These are phyloP conservation scores for Corythaeola cristata DNA, from an alignment of 2,113 vertebrate species.

Conservation along the genomic window DNA sequence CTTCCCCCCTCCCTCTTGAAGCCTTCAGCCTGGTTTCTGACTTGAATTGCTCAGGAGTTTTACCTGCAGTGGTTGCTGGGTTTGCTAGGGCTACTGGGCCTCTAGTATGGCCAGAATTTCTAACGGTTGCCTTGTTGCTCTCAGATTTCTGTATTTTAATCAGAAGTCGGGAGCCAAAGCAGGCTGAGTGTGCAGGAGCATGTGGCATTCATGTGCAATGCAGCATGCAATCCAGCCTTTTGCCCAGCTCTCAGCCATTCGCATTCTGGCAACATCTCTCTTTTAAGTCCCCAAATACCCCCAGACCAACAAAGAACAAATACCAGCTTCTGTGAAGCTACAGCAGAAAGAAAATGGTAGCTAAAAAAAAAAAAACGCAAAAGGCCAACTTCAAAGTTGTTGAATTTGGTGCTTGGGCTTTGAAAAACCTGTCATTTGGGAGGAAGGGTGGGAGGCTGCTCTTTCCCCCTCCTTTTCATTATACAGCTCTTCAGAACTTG, in stretches of 20 bases:
- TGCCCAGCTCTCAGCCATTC: not conserved
- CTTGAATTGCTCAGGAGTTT: not conserved
- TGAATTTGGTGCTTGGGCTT: conserved; percentile 42
- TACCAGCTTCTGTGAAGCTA: conserved; percentile 3
- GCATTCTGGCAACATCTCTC: not conserved
- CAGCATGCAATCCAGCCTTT: not conserved
- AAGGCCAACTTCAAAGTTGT: conserved; percentile 43
- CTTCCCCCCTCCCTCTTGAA: not conserved
- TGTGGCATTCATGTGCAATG: not conserved
- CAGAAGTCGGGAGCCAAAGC: not conserved
- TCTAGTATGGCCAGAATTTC: not conserved
- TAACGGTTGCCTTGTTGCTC: not conserved
- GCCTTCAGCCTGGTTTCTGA: not conserved
- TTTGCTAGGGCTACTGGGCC: not conserved
- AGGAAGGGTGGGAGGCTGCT: conserved; percentile 34
- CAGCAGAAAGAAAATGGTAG: conserved; percentile 26
- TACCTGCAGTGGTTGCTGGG: not conserved
- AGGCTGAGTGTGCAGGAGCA: not conserved
- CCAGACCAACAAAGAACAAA: conserved; percentile 15
- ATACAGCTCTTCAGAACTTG: conserved; percentile 26
- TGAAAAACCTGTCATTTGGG: conserved; percentile 50
- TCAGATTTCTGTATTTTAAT: not conserved
- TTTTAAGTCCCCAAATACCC: conserved; percentile 19
- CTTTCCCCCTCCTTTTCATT: conserved; percentile 50
- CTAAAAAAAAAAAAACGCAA: not conserved